A percentile compares a stretch with the other conserved stretches of the same genome.
Evolutionary conservation across 2,888 invertebrate genomes (phyloP).

Genomic region (Molorchus minor): DNA sequence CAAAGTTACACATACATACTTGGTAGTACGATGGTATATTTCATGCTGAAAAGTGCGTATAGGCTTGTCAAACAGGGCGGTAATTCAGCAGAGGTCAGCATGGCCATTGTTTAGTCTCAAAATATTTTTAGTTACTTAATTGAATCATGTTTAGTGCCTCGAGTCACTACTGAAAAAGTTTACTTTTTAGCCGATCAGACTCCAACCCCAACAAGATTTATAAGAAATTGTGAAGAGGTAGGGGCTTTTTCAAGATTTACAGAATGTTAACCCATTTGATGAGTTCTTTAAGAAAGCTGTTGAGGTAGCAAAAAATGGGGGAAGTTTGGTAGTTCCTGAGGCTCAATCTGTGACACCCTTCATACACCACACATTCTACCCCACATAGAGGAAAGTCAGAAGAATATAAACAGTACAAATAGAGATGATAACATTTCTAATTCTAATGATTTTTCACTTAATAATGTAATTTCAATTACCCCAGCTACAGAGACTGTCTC

Average conservation of each 20-base stretch:
- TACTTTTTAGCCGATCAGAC: slow-evolving; percentile 81
- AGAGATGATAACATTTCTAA: slow-evolving; percentile 26
- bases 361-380: slow-evolving; percentile 88
- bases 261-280: slow-evolving; percentile 93
- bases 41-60: no score
- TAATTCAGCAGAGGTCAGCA: no score
- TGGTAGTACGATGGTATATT: no score
- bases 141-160: no score
- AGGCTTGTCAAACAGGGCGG: no score
- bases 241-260: slow-evolving; percentile 92
- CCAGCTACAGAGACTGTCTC: slow-evolving; percentile 19
- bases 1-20: no score
- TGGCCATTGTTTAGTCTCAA: no score
- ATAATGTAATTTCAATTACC: slow-evolving; percentile 22
- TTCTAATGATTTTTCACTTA: slow-evolving; percentile 31
- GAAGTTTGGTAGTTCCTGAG: slow-evolving; percentile 52
- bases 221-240: slow-evolving; percentile 92
- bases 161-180: no score
- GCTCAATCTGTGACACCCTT: slow-evolving; percentile 70
- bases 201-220: slow-evolving; percentile 92
- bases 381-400: slow-evolving; percentile 47
- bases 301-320: slow-evolving; percentile 69
- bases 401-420: slow-evolving; percentile 23
- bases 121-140: no score
- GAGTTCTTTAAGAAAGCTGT: slow-evolving; percentile 91